Percentiles rank a stretch among this genome's conserved stretches.
phyloP scores from a whole-genome alignment of 2,888 invertebrate species.

The Cephus rjabovi region DNA sequence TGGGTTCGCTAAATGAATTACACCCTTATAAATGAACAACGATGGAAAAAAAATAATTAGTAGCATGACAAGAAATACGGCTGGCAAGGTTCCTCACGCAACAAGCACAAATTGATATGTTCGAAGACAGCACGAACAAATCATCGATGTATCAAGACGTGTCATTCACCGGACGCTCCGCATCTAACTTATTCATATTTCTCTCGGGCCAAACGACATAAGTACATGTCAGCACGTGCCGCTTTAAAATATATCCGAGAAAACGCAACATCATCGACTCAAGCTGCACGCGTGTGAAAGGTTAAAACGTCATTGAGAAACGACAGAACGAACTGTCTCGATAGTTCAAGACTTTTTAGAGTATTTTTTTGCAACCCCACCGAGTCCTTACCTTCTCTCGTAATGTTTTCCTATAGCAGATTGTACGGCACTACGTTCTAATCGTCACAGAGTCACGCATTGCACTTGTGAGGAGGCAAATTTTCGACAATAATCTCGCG shows the following conservation, averaged over 20 bases:
- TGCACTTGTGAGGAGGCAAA: conserved; percentile 44
- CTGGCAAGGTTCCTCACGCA: not conserved
- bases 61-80: not conserved
- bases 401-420: conserved; percentile 27
- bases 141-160: not conserved
- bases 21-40: not conserved
- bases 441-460: conserved; percentile 47
- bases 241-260: conserved; percentile 6
- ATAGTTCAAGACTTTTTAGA: conserved; percentile 5
- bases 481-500: conserved; percentile 45
- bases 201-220: not conserved
- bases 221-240: conserved; percentile 6
- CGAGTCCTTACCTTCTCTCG: conserved; percentile 37
- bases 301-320: conserved; percentile 55
- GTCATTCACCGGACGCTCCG: not conserved
- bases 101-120: not conserved
- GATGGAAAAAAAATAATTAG: not conserved
- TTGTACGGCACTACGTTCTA: conserved; percentile 43
- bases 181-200: not conserved
- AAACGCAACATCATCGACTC: conserved; percentile 26
- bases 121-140: not conserved
- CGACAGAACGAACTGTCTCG: conserved; percentile 25
- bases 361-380: conserved; percentile 6
- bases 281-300: conserved; percentile 43
- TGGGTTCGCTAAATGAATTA: not conserved